Conservation (phyloP, 1,140 invertebrate species). For the Drosophila gunungcola region DNA sequence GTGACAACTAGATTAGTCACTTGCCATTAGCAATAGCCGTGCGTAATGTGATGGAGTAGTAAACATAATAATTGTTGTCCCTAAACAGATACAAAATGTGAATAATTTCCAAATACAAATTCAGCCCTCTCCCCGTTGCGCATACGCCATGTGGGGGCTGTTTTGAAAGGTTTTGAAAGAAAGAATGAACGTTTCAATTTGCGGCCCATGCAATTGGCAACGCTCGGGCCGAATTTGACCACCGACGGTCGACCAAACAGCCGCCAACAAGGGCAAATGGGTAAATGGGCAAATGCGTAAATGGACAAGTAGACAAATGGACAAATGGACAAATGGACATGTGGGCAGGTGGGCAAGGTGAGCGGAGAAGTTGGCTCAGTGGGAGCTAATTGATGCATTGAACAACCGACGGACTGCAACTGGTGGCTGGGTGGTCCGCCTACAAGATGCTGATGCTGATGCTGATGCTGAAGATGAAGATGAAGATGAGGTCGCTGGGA, state of each 20-base stretch:
- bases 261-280: not conserved
- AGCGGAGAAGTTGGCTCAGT: conserved; percentile 38
- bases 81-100: not conserved
- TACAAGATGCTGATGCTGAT: conserved; percentile 26
- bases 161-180: not conserved
- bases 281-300: not conserved
- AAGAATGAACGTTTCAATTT: conserved; percentile 45
- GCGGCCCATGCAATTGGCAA: conserved; percentile 16
- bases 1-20: not conserved
- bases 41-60: not conserved
- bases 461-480: not conserved
- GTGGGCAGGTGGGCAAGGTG: not conserved
- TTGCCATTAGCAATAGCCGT: not conserved
- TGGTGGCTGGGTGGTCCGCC: conserved; percentile 70
- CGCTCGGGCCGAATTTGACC: conserved; percentile 19
- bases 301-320: not conserved
- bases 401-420: conserved; percentile 24
- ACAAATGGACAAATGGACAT: conserved; percentile 4
- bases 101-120: no score
- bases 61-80: not conserved
- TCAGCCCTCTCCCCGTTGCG: conserved; percentile 41
- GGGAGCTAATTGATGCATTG: conserved; percentile 72
- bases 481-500: not conserved
- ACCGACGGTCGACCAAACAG: conserved; percentile 41
- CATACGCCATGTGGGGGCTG: conserved; percentile 51